Percentiles rank a stretch among this genome's conserved stretches.
Conservation (phyloP, 2,888 invertebrate genomes). For the Petrolisthes manimaculis region DNA sequence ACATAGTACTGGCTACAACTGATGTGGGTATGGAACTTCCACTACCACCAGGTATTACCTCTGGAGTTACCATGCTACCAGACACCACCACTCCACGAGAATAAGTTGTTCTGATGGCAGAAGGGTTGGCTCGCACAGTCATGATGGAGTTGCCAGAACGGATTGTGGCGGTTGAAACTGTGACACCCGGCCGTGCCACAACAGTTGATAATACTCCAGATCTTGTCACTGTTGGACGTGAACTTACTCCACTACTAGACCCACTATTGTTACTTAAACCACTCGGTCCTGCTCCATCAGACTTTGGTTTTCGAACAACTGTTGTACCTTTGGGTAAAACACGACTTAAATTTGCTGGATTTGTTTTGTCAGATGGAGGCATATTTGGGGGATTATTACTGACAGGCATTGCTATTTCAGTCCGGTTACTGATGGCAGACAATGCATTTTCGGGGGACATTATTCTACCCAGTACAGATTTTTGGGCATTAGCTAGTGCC, state of each 20-base stretch:
- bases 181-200: conserved; percentile 35
- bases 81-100: conserved; percentile 42
- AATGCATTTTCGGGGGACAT: conserved; percentile 65
- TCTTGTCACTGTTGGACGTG: conserved; percentile 39
- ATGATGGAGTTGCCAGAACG: conserved; percentile 44
- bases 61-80: conserved; percentile 27
- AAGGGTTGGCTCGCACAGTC: conserved; percentile 40
- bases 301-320: conserved; percentile 61
- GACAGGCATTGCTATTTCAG: conserved; percentile 65
- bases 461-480: conserved; percentile 64
- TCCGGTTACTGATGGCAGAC: conserved; percentile 54
- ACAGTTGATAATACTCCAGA: conserved; percentile 42
- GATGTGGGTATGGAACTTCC: conserved; percentile 21
- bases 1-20: conserved; percentile 7
- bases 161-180: conserved; percentile 22
- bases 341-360: conserved; percentile 54
- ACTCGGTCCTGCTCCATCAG: conserved; percentile 64
- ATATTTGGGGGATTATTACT: conserved; percentile 64
- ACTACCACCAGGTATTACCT: conserved; percentile 7
- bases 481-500: conserved; percentile 63
- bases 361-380: conserved; percentile 57
- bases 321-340: conserved; percentile 65
- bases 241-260: conserved; percentile 25
- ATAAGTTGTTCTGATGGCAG: conserved; percentile 41
- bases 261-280: conserved; percentile 62